phyloP scores from a whole-genome alignment of 2,888 invertebrate species.

The Stomorhina lunata region DNA sequence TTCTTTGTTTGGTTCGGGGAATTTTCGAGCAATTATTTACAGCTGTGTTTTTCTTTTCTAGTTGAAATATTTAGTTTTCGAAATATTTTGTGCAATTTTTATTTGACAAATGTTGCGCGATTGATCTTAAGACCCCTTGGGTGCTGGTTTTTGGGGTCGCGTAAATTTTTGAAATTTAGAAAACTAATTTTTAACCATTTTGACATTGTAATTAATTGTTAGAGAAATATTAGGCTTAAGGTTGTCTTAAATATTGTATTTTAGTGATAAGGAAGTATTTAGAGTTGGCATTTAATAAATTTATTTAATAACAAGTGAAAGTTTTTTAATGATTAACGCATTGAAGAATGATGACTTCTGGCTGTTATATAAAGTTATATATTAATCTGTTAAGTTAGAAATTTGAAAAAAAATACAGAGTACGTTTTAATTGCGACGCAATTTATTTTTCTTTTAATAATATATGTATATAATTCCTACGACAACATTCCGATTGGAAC shows the following conservation, averaged over 20 bases:
- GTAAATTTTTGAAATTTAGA: not conserved
- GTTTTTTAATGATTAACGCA: too few species aligned
- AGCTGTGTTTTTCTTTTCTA: conserved; percentile 44
- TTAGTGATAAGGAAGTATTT: not conserved
- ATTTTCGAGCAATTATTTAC: conserved; percentile 29
- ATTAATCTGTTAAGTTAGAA: too few species aligned
- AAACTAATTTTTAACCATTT: conserved; percentile 10
- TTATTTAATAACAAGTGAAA: too few species aligned
- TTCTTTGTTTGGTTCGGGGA: too few species aligned
- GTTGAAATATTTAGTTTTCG: conserved; percentile 3
- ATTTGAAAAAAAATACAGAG: too few species aligned
- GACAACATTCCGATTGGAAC: too few species aligned
- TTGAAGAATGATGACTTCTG: too few species aligned
- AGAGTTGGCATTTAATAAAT: not conserved
- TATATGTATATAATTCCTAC: too few species aligned
- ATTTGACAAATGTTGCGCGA: conserved; percentile 46
- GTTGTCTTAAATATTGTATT: not conserved
- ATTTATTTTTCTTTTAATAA: too few species aligned
- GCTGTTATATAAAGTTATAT: too few species aligned
- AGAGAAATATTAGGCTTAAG: conserved; percentile 1
- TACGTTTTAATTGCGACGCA: too few species aligned
- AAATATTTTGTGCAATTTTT: conserved; percentile 13
- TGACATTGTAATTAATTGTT: conserved; percentile 49
- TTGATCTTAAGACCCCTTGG: conserved; percentile 31
- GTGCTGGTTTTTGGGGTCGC: not conserved